A percentile compares a stretch with the other conserved stretches of the same genome.
These are phyloP conservation scores for Manacus vitellinus DNA, from an alignment of 2,113 vertebrate genomes.

Conservation along the genomic window DNA sequence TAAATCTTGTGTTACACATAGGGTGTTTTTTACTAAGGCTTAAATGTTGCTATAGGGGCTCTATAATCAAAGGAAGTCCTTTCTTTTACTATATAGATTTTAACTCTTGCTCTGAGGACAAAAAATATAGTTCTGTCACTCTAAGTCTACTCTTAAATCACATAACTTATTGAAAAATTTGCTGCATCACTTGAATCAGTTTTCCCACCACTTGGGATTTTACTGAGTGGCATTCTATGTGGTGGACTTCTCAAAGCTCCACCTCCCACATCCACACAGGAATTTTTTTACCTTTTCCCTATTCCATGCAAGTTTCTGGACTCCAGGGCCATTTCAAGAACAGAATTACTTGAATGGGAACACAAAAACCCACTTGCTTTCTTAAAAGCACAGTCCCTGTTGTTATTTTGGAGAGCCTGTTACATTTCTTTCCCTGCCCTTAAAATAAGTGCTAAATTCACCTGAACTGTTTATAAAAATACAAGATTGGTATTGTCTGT, in stretches of 20 bases:
- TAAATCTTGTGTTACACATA: not conserved
- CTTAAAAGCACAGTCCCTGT: not conserved
- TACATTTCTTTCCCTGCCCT: not conserved
- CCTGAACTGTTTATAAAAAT: not conserved
- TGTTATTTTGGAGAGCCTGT: not conserved
- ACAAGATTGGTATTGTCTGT: not conserved
- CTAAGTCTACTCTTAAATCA: not conserved
- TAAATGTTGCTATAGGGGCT: not conserved
- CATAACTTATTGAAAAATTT: not conserved
- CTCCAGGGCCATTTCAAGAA: not conserved
- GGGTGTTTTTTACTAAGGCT: not conserved
- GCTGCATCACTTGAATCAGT: not conserved
- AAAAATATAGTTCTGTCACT: not conserved
- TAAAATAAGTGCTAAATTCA: not conserved
- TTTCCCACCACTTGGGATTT: not conserved
- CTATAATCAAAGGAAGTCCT: not conserved
- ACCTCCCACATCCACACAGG: accelerated
- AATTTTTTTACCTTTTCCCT: not conserved
- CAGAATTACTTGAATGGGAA: not conserved
- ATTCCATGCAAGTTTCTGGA: not conserved
- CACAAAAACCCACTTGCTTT: not conserved
- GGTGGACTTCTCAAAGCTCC: not conserved
- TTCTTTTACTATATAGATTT: not conserved
- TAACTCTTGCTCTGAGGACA: not conserved
- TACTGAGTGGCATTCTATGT: not conserved